phyloP scores from a whole-genome alignment of 2,797 vertebrate species.

The Myoxocephalus aenaeus region DNA sequence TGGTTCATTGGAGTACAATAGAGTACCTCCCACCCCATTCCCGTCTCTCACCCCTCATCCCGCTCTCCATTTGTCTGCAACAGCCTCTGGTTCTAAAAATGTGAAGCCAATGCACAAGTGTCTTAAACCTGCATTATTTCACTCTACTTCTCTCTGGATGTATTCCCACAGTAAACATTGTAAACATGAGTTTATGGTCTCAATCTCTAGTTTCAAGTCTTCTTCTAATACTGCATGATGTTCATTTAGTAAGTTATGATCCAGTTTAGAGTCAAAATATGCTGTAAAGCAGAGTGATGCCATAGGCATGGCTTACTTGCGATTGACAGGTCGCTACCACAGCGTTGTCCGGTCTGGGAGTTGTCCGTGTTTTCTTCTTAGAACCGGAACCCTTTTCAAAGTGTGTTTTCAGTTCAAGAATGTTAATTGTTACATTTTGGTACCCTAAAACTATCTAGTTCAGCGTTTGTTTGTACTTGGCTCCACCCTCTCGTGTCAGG shows the following conservation, averaged over 20 bases:
- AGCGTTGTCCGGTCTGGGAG: background rate
- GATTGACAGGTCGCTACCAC: background rate
- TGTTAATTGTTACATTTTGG: background rate
- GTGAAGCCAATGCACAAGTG: too few species aligned
- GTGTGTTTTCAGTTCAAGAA: background rate
- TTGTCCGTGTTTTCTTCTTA: background rate
- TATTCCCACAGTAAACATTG: background rate
- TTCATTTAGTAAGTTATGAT: background rate
- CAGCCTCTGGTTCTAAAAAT: background rate
- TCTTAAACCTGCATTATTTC: background rate
- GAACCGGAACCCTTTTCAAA: background rate
- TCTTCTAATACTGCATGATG: background rate
- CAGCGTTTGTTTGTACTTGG: too few species aligned
- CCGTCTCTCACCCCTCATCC: background rate
- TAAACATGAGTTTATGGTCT: background rate
- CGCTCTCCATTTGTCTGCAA: constrained; percentile 19
- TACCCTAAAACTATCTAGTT: background rate
- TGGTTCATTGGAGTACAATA: too few species aligned
- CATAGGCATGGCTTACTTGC: background rate
- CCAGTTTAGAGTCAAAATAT: background rate
- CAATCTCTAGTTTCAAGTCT: background rate
- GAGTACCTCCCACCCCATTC: background rate
- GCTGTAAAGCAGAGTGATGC: background rate
- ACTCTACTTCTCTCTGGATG: background rate
- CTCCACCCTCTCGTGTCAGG: background rate